Evolutionary conservation across 1,140 invertebrate species (phyloP), one percentile per base, ranked within the genome.

Genomic region (Drosophila ambigua): DNA sequence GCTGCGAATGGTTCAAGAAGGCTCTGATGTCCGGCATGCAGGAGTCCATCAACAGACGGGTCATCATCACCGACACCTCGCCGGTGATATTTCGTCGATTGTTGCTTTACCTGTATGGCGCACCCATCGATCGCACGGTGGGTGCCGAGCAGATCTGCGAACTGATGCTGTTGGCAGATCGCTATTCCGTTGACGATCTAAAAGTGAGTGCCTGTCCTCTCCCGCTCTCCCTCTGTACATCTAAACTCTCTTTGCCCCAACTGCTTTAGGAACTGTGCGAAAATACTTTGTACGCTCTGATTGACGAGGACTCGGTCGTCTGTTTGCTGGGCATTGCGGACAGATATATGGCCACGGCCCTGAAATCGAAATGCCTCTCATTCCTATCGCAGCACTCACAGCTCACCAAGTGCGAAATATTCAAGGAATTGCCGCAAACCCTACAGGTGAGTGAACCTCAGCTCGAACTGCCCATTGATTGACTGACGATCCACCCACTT

Each of bases 21-120:
- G 95, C 95, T 0, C 83, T 96, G 2, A 92, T 95, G 24, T 95
- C 94, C 62, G 95, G 95, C 35, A 96, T 96, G 95, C 93, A 94
- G 80, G 95, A 96, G 92, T 94, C 94, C 4, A 95, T 95, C 67
- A 93, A 95, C 79, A 94, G 95, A 78, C 94, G 95, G 92, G 95
- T 95, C 48, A 91, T 94, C 5, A 94, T 95, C 48, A 94, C 95
- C 71, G 95, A 95, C 76, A 95, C 94, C 41, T 94, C 93, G 52
- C 93, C 94, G 15, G 92, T 93, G n/a, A 91, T 95, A 52, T 95
- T 95, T 81, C 87, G 92, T 13, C 89, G 94, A 31, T 93, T 95
- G 68, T 89, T 95, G 23, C 92, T 94, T 49, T 95, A 95, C 88
- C 79, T 95, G n/a, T 95, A 95, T 77, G 93, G 93, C 53, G 95